Percentiles rank a stretch among this genome's conserved stretches.
Conservation (phyloP, 2,888 invertebrate species). For the Hydroisotoma schaefferi region DNA sequence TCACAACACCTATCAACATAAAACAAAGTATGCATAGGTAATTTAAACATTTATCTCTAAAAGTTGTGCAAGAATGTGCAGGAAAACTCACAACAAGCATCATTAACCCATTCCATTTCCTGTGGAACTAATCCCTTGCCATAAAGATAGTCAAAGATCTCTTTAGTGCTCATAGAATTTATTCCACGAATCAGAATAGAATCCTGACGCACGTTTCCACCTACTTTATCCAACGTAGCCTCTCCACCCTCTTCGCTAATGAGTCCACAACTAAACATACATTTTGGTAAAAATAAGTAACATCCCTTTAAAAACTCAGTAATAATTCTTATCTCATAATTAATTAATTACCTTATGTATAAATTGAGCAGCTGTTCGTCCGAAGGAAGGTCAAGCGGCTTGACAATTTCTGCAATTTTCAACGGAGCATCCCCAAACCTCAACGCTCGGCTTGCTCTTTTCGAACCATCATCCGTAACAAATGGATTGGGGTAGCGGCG, state of each 20-base stretch:
- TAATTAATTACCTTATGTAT: constrained; percentile 25
- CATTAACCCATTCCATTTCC: constrained; percentile 76
- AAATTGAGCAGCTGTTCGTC: constrained; percentile 32
- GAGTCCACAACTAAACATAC: constrained; percentile 30
- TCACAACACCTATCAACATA: constrained; percentile 32
- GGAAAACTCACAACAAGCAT: constrained; percentile 64
- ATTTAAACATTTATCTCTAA: background rate
- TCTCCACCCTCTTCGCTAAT: constrained; percentile 39
- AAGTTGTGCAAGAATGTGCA: background rate
- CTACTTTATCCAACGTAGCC: constrained; percentile 36
- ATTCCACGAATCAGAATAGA: constrained; percentile 72
- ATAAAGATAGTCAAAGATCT: constrained; percentile 73
- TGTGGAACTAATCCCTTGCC: constrained; percentile 65
- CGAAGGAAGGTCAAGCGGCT: background rate
- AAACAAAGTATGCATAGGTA: background rate
- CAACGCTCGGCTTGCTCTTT: constrained; percentile 39
- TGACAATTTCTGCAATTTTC: background rate
- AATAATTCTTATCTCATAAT: background rate
- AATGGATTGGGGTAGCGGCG: constrained; percentile 41
- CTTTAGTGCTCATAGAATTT: constrained; percentile 70
- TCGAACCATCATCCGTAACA: constrained; percentile 24
- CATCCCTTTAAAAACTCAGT: background rate
- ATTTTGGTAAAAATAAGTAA: background rate
- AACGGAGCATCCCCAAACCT: constrained; percentile 13
- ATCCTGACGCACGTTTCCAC: constrained; percentile 66